phyloP scores from a whole-genome alignment of 2,797 vertebrate genomes.

The Chiroxiphia lanceolata region DNA sequence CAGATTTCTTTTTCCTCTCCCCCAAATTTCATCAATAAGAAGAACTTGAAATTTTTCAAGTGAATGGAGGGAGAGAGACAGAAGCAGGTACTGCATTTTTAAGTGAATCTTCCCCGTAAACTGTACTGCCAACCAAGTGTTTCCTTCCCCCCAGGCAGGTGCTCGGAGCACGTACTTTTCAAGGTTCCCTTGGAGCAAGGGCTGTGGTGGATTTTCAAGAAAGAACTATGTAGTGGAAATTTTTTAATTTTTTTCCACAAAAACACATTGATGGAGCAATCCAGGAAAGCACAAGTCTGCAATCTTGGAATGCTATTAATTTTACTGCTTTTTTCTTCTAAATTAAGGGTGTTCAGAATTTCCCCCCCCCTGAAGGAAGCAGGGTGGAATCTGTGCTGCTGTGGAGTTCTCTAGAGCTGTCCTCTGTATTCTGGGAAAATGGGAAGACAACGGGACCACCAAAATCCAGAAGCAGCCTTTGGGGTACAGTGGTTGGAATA shows the following conservation, averaged over 20 bases:
- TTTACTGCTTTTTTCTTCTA: not conserved
- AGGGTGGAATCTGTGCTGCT: not conserved
- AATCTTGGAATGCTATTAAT: slow-evolving; percentile 1
- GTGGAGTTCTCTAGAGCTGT: not conserved
- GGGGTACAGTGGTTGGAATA: not conserved
- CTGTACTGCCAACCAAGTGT: not conserved
- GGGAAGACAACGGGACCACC: not conserved
- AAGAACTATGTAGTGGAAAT: not conserved
- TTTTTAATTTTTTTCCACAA: not conserved
- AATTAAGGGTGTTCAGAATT: not conserved
- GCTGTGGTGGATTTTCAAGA: not conserved
- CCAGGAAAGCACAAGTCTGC: slow-evolving; percentile 21
- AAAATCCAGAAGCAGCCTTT: not conserved
- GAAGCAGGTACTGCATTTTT: not conserved
- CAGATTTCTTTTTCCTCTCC: accelerated
- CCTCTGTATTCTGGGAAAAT: not conserved
- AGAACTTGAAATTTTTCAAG: not conserved
- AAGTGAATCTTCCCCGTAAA: not conserved
- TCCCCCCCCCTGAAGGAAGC: not conserved
- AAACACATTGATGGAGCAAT: slow-evolving; percentile 26
- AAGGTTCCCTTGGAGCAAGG: not conserved
- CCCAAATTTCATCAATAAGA: not conserved
- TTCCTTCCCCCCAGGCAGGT: not conserved
- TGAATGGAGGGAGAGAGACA: accelerated
- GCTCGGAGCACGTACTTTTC: not conserved